Conservation (phyloP, 1,140 invertebrate genomes). For the Chrysomallon squamiferum region DNA sequence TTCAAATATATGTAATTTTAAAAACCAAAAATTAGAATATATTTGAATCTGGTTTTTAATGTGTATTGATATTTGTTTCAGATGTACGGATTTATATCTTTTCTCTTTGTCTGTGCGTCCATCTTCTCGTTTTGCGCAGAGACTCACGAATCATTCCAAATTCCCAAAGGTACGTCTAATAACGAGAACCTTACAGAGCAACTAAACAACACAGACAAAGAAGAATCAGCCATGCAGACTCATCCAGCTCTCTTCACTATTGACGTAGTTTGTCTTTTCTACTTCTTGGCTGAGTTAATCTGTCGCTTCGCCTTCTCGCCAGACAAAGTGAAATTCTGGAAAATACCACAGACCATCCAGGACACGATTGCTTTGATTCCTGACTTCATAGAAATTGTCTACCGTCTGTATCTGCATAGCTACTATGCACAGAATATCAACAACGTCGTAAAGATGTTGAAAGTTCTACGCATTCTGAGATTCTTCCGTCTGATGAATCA, state of each 20-base stretch:
- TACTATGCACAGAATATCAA: constrained; percentile 10
- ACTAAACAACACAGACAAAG: not conserved
- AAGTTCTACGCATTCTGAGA: constrained; percentile 42
- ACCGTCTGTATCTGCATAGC: constrained; percentile 15
- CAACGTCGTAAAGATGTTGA: constrained; percentile 19
- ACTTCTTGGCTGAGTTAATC: constrained; percentile 63
- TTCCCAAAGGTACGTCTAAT: not conserved
- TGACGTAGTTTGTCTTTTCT: constrained; percentile 58
- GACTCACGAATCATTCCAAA: constrained; percentile 29
- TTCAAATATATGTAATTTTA: too few species aligned
- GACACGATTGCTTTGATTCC: constrained; percentile 65
- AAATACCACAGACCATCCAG: constrained; percentile 62
- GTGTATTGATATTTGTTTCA: constrained; percentile 7
- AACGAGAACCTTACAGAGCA: not conserved
- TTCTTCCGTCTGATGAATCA: constrained; percentile 68
- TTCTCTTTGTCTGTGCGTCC: constrained; percentile 35
- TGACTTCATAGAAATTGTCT: constrained; percentile 47
- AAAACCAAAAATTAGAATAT: too few species aligned
- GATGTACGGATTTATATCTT: constrained; percentile 35
- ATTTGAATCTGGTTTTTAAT: not conserved
- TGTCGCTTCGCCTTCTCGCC: constrained; percentile 57
- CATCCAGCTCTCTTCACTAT: constrained; percentile 33
- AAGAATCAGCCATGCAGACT: not conserved
- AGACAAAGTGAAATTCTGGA: constrained; percentile 55
- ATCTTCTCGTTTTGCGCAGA: constrained; percentile 42